Evolutionary conservation across 2,113 vertebrate species (phyloP), one percentile per base, ranked within the genome.

Genomic region (Ailuropoda melanoleuca): DNA sequence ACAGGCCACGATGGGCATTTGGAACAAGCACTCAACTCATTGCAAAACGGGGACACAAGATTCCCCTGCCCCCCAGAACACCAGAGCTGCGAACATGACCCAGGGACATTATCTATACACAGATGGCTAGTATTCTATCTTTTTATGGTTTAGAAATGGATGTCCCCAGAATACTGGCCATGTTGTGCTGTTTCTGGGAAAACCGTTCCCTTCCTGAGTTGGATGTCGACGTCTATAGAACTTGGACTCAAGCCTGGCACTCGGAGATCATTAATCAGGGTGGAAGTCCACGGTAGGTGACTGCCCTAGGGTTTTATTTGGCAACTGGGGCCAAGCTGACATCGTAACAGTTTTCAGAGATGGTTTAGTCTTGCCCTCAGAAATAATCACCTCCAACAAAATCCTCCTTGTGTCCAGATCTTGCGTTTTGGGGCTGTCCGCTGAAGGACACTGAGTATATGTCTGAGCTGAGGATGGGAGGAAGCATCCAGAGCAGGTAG

Each of bases 101-200:
- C 86, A 34, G 50, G 56, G 29, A 26, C 26, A 31, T 13, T 9
- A n/a, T 48, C 90, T 34, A 58, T 6, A 74, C 46, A 88, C 86
- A 81, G 70, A 62, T 1, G 37, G 81, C 81, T 53, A 4, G 46
- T 53, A 70, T 64, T 46, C 87, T 80, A 34, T 60, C 43, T 72
- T 77, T 88, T 74, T 90, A 90, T 66, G 90, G 86, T 66, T 97
- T 31, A 95, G 23, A 80, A 58, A 55, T 8, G 39, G 60, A 60
- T 1, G 1, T 53, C 39, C 53, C 50, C 56, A 43, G 86, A 88
- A 95, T 68, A 80, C 75, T 66, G 81, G 81, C 93, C 75, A 13
- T 34, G 80, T 55, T 78, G 77, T 95, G 87, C 75, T 26, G 62
- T 43, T 96, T 88, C 96, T 97, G 90, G 95, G 90, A 96, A 96